Evolutionary conservation across 1,140 invertebrate genomes (phyloP).

Genomic region (Psix sp.): DNA sequence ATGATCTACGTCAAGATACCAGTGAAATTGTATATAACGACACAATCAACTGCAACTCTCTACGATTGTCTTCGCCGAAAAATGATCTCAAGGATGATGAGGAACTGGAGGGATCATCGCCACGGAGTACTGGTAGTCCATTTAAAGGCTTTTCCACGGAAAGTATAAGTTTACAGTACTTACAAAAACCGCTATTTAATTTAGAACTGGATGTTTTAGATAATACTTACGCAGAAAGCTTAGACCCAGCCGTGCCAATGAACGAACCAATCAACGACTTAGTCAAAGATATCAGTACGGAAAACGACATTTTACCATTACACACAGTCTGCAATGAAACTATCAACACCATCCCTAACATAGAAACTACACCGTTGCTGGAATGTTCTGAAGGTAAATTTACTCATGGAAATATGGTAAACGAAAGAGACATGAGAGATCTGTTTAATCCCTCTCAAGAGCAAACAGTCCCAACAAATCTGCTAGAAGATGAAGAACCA

Average conservation of each 20-base stretch:
- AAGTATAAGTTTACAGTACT: slow-evolving; percentile 39
- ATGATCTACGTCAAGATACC: slow-evolving; percentile 28
- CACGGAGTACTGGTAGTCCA: slow-evolving; percentile 42
- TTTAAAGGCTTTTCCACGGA: slow-evolving; percentile 52
- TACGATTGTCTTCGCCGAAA: slow-evolving; percentile 45
- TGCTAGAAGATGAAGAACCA: slow-evolving; percentile 25
- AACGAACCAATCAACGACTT: slow-evolving; percentile 35
- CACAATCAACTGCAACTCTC: slow-evolving; percentile 55
- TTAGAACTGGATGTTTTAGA: slow-evolving; percentile 52
- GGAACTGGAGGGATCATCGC: slow-evolving; percentile 32
- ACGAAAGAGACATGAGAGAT: slow-evolving; percentile 20
- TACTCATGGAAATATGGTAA: slow-evolving; percentile 22
- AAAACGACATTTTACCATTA: slow-evolving; percentile 36
- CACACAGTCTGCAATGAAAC: slow-evolving; percentile 26
- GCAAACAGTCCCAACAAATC: slow-evolving; percentile 27
- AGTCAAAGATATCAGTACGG: slow-evolving; percentile 19
- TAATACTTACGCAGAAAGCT: slow-evolving; percentile 28
- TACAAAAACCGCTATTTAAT: slow-evolving; percentile 52
- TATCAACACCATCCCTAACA: slow-evolving; percentile 42
- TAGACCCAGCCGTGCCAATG: slow-evolving; percentile 22
- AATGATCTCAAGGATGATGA: slow-evolving; percentile 53
- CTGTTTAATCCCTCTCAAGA: slow-evolving; percentile 34
- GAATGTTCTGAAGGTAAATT: slow-evolving; percentile 29
- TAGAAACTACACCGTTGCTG: slow-evolving; percentile 45
- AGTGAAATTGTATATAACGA: slow-evolving; percentile 54